phyloP scores from a whole-genome alignment of 2,888 invertebrate species.

The Lasioglossum leucozonium region DNA sequence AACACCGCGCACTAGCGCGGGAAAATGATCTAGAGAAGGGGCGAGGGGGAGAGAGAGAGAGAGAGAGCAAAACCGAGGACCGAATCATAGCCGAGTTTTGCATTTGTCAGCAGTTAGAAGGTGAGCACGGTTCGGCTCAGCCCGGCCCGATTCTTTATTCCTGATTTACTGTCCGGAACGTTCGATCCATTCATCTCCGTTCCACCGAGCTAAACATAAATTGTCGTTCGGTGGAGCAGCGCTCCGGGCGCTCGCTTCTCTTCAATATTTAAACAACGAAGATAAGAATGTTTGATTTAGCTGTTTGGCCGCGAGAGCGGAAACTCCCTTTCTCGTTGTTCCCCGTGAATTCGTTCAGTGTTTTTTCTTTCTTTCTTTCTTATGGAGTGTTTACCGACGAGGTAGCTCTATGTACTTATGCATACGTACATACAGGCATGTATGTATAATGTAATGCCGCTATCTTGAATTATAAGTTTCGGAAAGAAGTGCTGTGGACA shows the following conservation, averaged over 20 bases:
- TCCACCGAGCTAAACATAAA: neutral
- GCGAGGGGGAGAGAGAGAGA: too few relatives aligned
- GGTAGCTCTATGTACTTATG: neutral
- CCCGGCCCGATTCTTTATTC: neutral
- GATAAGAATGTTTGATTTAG: neutral
- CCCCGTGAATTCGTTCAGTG: neutral
- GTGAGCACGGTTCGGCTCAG: neutral
- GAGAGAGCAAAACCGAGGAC: neutral
- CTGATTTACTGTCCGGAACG: neutral
- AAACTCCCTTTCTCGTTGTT: neutral
- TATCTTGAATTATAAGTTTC: neutral
- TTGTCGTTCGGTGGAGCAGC: neutral
- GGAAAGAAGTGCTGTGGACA: neutral
- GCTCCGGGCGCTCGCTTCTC: neutral
- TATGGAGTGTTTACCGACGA: neutral
- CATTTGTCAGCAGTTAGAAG: slow-evolving; percentile 1
- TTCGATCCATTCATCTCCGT: neutral
- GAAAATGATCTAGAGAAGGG: neutral
- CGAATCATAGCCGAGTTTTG: neutral
- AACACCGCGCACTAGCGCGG: neutral
- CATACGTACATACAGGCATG: too few relatives aligned
- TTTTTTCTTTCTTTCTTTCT: too few relatives aligned
- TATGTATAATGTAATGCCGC: too few relatives aligned
- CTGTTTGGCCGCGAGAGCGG: neutral
- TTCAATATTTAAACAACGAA: slow-evolving; percentile 1